phyloP scores from a whole-genome alignment of 37 sponge, comb jelly and placozoan species.

The Theonella swinhoei region DNA sequence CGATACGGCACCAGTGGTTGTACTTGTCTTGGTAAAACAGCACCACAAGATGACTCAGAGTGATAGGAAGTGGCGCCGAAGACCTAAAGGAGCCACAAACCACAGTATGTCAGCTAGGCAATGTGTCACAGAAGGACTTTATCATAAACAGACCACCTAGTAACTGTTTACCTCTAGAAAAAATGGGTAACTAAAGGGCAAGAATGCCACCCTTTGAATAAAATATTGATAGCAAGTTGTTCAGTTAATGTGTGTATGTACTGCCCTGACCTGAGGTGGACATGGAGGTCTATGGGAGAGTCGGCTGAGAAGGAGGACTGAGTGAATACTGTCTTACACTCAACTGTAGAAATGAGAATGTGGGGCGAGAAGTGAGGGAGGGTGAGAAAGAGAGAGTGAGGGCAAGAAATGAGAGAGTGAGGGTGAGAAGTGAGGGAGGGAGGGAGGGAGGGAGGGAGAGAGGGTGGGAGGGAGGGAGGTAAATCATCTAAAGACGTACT shows the following conservation, averaged over 20 bases:
- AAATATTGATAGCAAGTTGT: no score
- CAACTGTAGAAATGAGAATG: conserved; percentile 27
- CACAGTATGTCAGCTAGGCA: no score
- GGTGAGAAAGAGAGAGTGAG: not conserved
- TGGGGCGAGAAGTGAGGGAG: not conserved
- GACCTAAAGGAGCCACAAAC: no score
- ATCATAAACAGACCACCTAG: no score
- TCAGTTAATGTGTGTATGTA: no score
- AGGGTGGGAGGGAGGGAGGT: not conserved
- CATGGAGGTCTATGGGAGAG: not conserved
- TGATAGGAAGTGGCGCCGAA: conserved; percentile 39
- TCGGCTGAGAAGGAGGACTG: conserved; percentile 23
- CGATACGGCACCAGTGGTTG: conserved; percentile 22
- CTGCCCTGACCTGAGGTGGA: conserved; percentile 24
- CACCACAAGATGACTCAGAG: conserved; percentile 11
- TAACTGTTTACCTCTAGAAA: no score
- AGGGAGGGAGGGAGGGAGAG: not conserved
- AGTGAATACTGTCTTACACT: conserved; percentile 53
- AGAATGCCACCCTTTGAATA: no score
- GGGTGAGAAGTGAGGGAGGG: not conserved
- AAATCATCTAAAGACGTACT: conserved; percentile 14
- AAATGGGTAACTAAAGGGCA: no score
- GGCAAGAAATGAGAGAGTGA: not conserved
- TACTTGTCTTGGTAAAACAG: conserved; percentile 35
- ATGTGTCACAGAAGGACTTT: not conserved